A percentile compares a stretch with the other conserved stretches of the same genome.
phyloP scores from a whole-genome alignment of 2,888 invertebrate genomes.

The Drosophila fungiperda region DNA sequence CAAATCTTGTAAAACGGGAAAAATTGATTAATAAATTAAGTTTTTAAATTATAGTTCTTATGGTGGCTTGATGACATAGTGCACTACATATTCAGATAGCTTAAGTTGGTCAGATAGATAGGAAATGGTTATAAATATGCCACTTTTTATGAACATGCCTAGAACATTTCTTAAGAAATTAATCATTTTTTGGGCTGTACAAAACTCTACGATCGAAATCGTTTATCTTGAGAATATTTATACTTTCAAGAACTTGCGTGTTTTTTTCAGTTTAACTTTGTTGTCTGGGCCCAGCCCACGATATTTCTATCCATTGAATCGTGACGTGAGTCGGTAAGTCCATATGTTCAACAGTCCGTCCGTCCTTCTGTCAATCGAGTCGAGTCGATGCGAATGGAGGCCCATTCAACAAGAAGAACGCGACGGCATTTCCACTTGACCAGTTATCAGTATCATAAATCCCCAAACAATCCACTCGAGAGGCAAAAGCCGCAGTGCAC shows the following conservation, averaged over 20 bases:
- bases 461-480: constrained; percentile 72
- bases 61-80: neutral
- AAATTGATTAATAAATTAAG: neutral
- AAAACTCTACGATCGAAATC: constrained; percentile 3
- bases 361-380: neutral
- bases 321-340: constrained; percentile 61
- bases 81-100: neutral
- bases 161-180: neutral
- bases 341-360: neutral
- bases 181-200: neutral
- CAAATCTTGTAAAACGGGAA: neutral
- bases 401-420: constrained; percentile 35
- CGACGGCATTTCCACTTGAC: constrained; percentile 68
- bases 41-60: neutral
- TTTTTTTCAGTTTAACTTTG: constrained; percentile 18
- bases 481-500: constrained; percentile 52
- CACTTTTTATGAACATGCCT: neutral
- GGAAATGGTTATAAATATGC: neutral
- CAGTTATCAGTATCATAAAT: constrained; percentile 76
- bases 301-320: constrained; percentile 60
- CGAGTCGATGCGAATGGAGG: neutral
- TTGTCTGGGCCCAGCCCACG: constrained; percentile 46
- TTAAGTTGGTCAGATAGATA: neutral
- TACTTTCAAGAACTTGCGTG: constrained; percentile 21
- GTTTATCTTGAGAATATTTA: neutral